phyloP scores from a whole-genome alignment of 2,113 vertebrate genomes.

The Numida meleagris region DNA sequence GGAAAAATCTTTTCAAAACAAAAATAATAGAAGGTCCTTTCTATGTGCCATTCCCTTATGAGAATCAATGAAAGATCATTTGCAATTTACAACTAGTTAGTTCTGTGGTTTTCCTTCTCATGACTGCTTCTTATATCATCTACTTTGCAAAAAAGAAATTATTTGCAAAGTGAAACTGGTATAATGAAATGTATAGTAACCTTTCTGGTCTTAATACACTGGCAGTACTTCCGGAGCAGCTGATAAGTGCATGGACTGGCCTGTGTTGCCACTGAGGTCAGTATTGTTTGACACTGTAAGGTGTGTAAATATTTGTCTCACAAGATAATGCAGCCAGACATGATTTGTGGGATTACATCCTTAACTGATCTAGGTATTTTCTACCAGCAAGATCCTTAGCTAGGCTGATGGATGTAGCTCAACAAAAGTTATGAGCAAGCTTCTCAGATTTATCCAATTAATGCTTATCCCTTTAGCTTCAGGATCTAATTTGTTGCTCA shows the following conservation, averaged over 20 bases:
- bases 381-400: neutral
- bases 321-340: neutral
- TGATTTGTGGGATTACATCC: neutral
- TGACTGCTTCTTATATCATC: neutral
- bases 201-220: neutral
- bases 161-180: neutral
- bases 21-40: neutral
- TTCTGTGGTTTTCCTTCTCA: neutral
- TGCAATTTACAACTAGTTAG: neutral
- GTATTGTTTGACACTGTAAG: neutral
- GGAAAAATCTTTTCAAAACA: neutral
- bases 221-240: neutral
- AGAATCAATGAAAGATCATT: neutral
- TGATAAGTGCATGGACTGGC: neutral
- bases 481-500: neutral
- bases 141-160: neutral
- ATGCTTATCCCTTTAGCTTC: neutral
- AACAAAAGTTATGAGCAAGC: neutral
- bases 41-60: neutral
- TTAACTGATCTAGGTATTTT: neutral
- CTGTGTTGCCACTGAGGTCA: neutral
- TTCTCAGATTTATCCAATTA: neutral
- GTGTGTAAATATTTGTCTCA: slow-evolving; percentile 32
- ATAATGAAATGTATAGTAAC: neutral
- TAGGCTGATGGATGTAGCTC: neutral